Percentiles rank a stretch among this genome's conserved stretches.
phyloP scores from a whole-genome alignment of 2,888 invertebrate species.

The Chymomyza caudatula region DNA sequence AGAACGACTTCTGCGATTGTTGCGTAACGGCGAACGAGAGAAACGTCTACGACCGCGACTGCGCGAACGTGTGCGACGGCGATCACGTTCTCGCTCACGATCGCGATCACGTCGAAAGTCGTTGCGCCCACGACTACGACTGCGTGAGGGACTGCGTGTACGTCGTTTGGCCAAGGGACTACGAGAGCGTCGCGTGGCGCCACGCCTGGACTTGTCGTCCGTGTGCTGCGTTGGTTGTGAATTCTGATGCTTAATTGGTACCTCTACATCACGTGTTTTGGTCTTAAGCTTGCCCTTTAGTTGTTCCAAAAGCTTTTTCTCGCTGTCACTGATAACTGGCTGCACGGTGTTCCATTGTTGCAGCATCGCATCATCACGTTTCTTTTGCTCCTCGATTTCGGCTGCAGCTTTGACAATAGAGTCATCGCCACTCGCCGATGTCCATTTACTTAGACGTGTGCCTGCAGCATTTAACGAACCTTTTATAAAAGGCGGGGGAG shows the following conservation, averaged over 20 bases:
- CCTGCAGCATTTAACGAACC: conserved; percentile 20
- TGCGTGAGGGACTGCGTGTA: conserved; percentile 40
- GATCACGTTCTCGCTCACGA: conserved; percentile 33
- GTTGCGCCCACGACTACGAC: conserved; percentile 44
- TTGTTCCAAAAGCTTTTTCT: conserved; percentile 81
- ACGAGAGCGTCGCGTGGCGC: conserved; percentile 14
- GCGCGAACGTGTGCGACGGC: conserved; percentile 54
- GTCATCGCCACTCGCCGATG: conserved; percentile 66
- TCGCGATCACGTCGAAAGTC: not conserved
- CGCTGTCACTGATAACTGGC: conserved; percentile 80
- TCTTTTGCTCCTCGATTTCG: conserved; percentile 55
- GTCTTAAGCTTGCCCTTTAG: conserved; percentile 76
- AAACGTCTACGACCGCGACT: conserved; percentile 62
- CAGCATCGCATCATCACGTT: conserved; percentile 80
- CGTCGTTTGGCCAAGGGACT: conserved; percentile 46
- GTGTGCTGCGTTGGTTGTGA: conserved; percentile 4
- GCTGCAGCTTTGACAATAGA: conserved; percentile 41
- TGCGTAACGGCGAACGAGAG: conserved; percentile 57
- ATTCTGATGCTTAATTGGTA: not conserved
- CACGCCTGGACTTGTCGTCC: conserved; percentile 53
- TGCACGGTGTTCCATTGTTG: conserved; percentile 81
- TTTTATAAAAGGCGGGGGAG: conserved; percentile 54
- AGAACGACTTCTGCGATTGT: conserved; percentile 52
- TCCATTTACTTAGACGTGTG: conserved; percentile 75
- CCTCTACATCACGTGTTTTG: conserved; percentile 58